These are phyloP conservation scores for Tetrax tetrax DNA, from an alignment of 2,113 vertebrate genomes.

Conservation along the genomic window DNA sequence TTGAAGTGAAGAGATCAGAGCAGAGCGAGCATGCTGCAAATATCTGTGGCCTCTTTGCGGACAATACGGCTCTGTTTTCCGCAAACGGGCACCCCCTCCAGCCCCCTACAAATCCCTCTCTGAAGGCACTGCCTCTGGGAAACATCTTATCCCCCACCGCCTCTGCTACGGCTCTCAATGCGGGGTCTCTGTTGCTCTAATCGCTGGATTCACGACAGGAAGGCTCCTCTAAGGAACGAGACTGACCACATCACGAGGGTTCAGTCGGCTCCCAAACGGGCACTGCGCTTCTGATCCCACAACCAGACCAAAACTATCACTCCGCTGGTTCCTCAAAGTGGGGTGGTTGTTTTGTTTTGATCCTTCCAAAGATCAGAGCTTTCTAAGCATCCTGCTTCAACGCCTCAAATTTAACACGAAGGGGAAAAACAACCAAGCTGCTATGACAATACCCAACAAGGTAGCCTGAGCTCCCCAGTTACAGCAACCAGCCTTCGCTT, in stretches of 20 bases:
- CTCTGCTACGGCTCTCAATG: not conserved
- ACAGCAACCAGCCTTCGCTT: not conserved
- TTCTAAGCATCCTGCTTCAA: accelerated
- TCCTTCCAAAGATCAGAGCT: not conserved
- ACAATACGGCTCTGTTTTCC: slow-evolving; percentile 41
- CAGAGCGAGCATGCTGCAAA: not conserved
- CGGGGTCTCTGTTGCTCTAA: not conserved
- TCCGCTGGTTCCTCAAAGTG: accelerated
- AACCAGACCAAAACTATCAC: not conserved
- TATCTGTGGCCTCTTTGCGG: not conserved
- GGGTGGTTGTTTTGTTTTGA: not conserved
- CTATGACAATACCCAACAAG: accelerated
- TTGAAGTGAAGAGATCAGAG: slow-evolving; percentile 28
- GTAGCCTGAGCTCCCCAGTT: not conserved
- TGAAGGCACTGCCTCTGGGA: not conserved
- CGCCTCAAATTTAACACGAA: accelerated
- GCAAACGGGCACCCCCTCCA: not conserved
- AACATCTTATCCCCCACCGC: not conserved
- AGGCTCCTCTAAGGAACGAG: not conserved
- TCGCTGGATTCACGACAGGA: accelerated
- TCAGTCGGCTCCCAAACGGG: not conserved
- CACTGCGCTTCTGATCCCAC: not conserved
- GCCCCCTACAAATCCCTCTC: not conserved
- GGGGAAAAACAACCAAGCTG: not conserved
- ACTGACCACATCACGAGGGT: not conserved